Percentiles rank a stretch among this genome's conserved stretches.
These are phyloP conservation scores for Arizona elegans DNA, from an alignment of 2,113 vertebrate species.

Conservation along the genomic window DNA sequence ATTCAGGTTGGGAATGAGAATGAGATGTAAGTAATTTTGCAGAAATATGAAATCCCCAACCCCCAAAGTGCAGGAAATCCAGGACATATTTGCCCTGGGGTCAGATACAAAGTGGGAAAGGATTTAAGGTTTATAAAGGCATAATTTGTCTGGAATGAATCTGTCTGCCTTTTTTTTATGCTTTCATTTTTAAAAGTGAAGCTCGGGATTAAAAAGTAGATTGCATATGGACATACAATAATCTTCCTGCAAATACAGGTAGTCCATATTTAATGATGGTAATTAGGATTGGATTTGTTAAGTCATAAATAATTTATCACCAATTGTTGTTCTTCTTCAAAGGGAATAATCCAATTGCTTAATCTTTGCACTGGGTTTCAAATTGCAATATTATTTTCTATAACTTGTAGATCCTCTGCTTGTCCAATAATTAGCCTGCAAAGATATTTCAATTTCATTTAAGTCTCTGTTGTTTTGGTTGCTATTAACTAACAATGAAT, in stretches of 20 bases:
- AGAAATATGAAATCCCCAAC: neutral
- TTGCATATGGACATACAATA: neutral
- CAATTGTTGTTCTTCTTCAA: neutral
- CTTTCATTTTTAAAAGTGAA: neutral
- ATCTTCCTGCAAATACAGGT: neutral
- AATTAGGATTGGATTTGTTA: neutral
- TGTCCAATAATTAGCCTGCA: neutral
- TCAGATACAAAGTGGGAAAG: neutral
- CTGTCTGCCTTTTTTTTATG: neutral
- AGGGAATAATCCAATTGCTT: neutral
- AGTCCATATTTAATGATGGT: neutral
- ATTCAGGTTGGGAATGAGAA: neutral
- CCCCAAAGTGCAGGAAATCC: neutral
- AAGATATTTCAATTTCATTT: neutral
- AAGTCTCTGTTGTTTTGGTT: neutral
- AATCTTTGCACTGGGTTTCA: neutral
- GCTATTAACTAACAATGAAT: neutral
- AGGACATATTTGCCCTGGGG: neutral
- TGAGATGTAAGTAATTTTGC: neutral
- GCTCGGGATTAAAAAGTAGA: neutral
- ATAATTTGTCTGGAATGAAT: neutral
- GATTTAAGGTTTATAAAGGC: neutral
- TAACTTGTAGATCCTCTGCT: neutral
- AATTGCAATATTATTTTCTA: neutral
- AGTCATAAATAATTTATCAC: neutral